Percentiles rank a stretch among this genome's conserved stretches.
phyloP scores from a whole-genome alignment of 2,113 vertebrate genomes.

The Rhea pennata region DNA sequence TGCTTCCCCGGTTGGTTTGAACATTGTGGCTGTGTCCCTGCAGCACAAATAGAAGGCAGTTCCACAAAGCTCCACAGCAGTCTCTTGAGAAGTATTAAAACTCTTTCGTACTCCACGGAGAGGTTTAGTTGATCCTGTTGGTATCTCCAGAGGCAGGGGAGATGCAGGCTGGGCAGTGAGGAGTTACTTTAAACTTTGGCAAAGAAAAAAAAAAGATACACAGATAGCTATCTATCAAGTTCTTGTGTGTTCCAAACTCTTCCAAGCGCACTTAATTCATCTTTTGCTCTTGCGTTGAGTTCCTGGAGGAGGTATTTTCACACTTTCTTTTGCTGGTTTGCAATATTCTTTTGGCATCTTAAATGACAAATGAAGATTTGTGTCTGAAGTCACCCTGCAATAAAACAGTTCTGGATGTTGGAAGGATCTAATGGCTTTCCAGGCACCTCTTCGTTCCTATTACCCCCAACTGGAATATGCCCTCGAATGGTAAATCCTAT shows the following conservation, averaged over 20 bases:
- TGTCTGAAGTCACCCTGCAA: slow-evolving; percentile 96
- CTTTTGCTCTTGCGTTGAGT: slow-evolving; percentile 56
- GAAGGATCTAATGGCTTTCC: not conserved
- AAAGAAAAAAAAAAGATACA: slow-evolving; percentile 62
- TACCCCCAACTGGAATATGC: not conserved
- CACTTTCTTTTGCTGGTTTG: slow-evolving; percentile 34
- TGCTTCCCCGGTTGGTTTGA: slow-evolving; percentile 22
- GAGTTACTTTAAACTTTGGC: slow-evolving; percentile 80
- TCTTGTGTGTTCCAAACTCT: slow-evolving; percentile 59
- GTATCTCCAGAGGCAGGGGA: slow-evolving; percentile 18
- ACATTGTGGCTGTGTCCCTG: slow-evolving; percentile 11
- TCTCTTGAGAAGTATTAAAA: slow-evolving; percentile 31
- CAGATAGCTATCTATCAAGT: slow-evolving; percentile 63
- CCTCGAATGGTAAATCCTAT: not conserved
- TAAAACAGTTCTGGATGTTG: not conserved
- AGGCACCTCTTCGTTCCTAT: not conserved
- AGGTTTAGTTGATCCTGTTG: slow-evolving; percentile 5
- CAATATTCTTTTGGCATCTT: slow-evolving; percentile 55
- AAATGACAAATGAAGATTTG: slow-evolving; percentile 97
- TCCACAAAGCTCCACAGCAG: slow-evolving; percentile 33
- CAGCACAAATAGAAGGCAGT: slow-evolving; percentile 47
- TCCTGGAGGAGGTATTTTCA: slow-evolving; percentile 75
- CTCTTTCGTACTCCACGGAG: not conserved
- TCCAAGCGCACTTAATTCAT: slow-evolving; percentile 47
- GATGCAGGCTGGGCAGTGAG: slow-evolving; percentile 35